Evolutionary conservation across 30 jellyfish, hydroid and myxozoan species (phyloP).

Genomic region (Pseudorhiza aurosa): DNA sequence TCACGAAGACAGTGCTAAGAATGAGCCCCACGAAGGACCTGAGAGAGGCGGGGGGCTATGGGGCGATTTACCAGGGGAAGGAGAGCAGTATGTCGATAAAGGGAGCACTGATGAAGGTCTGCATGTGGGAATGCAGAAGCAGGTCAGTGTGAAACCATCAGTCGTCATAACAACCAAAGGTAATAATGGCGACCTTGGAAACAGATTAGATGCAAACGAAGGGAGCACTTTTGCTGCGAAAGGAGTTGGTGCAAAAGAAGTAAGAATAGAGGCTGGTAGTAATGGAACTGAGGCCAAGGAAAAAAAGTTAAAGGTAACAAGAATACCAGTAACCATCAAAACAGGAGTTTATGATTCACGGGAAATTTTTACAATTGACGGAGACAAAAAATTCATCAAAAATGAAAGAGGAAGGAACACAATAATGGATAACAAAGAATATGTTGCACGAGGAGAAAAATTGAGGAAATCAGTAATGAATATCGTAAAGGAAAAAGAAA

Average conservation of each 20-base stretch:
- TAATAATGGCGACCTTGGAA: too few species aligned
- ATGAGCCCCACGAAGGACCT: slow-evolving; percentile 62
- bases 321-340: slow-evolving; percentile 26
- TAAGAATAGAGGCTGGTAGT: neutral
- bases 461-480: too few species aligned
- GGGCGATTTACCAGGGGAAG: slow-evolving; percentile 66
- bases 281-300: neutral
- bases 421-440: neutral
- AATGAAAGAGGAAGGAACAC: neutral
- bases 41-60: slow-evolving; percentile 76
- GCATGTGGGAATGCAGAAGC: too few species aligned
- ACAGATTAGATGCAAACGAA: neutral
- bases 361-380: slow-evolving; percentile 22
- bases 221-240: neutral
- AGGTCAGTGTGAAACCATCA: too few species aligned
- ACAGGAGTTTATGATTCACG: slow-evolving; percentile 48
- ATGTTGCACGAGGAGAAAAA: neutral
- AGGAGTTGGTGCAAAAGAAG: neutral
- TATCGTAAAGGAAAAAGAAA: neutral
- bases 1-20: neutral
- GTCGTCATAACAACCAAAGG: too few species aligned
- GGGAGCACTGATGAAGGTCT: too few species aligned
- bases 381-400: neutral
- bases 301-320: neutral
- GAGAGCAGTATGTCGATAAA: slow-evolving; percentile 40